These are phyloP conservation scores for Atrina japonica DNA, from an alignment of 2,888 invertebrate genomes.

Conservation along the genomic window DNA sequence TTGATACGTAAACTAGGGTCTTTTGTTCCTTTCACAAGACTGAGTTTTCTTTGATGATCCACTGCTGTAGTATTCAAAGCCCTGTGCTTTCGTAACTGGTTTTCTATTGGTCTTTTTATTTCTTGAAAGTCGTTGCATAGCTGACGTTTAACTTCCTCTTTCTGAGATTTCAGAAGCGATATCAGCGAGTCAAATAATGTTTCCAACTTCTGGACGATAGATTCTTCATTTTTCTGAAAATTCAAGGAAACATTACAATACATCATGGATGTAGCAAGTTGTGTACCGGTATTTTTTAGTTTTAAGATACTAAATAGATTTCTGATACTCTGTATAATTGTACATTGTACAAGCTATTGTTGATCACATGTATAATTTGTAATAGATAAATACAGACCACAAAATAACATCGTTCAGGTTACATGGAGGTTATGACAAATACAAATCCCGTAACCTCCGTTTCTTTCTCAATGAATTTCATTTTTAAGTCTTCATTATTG, in stretches of 20 bases:
- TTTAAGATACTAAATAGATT: background rate
- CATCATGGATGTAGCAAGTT: background rate
- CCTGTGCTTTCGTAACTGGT: slow-evolving; percentile 51
- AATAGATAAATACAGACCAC: too few relatives aligned
- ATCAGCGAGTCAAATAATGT: slow-evolving; percentile 40
- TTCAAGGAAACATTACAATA: background rate
- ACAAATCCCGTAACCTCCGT: too few relatives aligned
- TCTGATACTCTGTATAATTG: too few relatives aligned
- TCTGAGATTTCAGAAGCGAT: slow-evolving; percentile 44
- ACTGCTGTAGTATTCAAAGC: slow-evolving; percentile 46
- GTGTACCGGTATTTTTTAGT: background rate
- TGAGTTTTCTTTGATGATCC: slow-evolving; percentile 53
- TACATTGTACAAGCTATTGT: background rate
- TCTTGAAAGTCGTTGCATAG: slow-evolving; percentile 45
- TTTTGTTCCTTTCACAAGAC: slow-evolving; percentile 47
- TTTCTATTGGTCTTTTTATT: slow-evolving; percentile 43
- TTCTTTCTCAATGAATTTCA: too few relatives aligned
- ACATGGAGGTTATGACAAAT: too few relatives aligned
- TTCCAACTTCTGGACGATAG: slow-evolving; percentile 42
- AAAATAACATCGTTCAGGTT: too few relatives aligned
- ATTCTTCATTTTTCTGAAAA: slow-evolving; percentile 48
- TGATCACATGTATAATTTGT: too few relatives aligned
- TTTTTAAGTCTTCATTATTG: too few relatives aligned
- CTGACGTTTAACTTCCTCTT: slow-evolving; percentile 45
- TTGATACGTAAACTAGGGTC: slow-evolving; percentile 51